These are phyloP conservation scores for Todiramphus chloris DNA, from an alignment of 2,113 vertebrate genomes.

Conservation along the genomic window DNA sequence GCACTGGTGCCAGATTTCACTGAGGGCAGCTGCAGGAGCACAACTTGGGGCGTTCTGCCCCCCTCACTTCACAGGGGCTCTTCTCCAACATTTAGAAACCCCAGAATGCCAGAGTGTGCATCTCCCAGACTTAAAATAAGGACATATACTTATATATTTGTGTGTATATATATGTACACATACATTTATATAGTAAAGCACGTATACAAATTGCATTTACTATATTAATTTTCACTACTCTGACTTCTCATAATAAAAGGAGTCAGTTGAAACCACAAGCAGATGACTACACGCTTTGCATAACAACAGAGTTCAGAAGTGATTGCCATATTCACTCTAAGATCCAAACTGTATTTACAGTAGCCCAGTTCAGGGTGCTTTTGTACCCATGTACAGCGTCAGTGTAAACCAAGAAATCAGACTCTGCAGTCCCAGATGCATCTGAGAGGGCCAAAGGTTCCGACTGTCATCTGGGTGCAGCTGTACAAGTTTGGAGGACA, in stretches of 20 bases:
- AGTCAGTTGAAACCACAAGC: neutral
- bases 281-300: neutral
- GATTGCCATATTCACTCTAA: neutral
- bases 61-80: fast-evolving
- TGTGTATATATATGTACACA: no score
- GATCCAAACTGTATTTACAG: neutral
- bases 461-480: neutral
- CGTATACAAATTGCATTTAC: neutral
- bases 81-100: neutral
- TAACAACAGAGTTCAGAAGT: neutral
- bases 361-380: neutral
- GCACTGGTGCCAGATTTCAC: neutral
- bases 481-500: neutral
- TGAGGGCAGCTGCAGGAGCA: no score
- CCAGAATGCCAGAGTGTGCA: neutral
- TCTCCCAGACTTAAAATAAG: neutral
- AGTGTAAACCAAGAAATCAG: neutral
- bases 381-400: neutral
- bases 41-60: neutral
- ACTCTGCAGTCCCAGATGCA: neutral
- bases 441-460: neutral
- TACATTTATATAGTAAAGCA: neutral
- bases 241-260: neutral
- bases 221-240: neutral
- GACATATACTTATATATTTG: neutral